phyloP scores from a whole-genome alignment of 2,797 vertebrate species.

The Selene dorsalis region DNA sequence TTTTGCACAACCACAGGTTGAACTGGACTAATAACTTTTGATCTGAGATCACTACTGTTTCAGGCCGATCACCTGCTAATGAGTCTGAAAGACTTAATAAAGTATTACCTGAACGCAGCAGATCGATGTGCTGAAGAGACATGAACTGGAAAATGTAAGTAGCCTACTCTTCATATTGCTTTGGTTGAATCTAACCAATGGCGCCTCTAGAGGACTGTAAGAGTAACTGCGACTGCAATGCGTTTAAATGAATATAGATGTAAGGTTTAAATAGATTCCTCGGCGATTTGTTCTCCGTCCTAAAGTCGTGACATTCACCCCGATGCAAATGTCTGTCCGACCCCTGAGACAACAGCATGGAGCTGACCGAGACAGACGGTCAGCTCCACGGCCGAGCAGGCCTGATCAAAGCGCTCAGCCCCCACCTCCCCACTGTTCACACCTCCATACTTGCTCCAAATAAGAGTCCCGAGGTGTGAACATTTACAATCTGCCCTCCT shows the following conservation, averaged over 20 bases:
- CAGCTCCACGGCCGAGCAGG: conserved; percentile 15
- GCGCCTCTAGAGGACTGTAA: neutral
- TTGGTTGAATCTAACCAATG: neutral
- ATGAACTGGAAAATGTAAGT: neutral
- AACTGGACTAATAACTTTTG: neutral
- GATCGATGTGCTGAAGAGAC: neutral
- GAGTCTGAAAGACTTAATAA: neutral
- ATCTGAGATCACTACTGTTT: neutral
- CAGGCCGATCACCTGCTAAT: conserved; percentile 2
- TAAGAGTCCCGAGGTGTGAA: conserved; percentile 72
- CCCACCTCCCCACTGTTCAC: conserved; percentile 55
- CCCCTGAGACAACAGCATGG: conserved; percentile 24
- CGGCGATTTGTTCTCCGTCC: neutral
- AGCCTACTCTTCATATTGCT: neutral
- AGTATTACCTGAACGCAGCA: neutral
- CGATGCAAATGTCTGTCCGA: conserved; percentile 30
- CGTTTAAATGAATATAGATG: neutral
- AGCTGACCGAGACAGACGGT: conserved; percentile 23
- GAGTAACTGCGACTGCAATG: neutral
- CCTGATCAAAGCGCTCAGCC: conserved; percentile 76
- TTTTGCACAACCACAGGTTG: neutral
- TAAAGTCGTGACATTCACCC: conserved; percentile 42
- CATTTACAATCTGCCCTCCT: conserved; percentile 42
- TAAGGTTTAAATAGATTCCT: neutral
- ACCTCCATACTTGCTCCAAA: conserved; percentile 60